These are phyloP conservation scores for Lerista edwardsae DNA, from an alignment of 2,797 vertebrate species.

Conservation along the genomic window DNA sequence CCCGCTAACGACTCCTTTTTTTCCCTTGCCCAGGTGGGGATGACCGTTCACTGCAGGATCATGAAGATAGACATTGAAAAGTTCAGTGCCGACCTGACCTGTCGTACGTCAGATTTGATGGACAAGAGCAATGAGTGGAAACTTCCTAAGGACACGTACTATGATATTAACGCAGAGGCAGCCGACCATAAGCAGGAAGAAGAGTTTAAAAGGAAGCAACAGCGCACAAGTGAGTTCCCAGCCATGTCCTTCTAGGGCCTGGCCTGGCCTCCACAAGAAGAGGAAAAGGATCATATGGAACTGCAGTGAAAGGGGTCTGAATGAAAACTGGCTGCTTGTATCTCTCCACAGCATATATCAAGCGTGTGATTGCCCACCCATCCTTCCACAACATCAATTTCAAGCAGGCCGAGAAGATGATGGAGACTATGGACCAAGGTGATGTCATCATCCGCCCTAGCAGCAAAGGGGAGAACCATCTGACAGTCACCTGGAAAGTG, in stretches of 20 bases:
- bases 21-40: slow-evolving; percentile 86
- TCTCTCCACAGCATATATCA: slow-evolving; percentile 89
- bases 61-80: slow-evolving; percentile 99
- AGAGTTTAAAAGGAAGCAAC: slow-evolving; percentile 95
- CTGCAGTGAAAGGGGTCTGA: not conserved
- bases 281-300: not conserved
- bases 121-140: slow-evolving; percentile 99
- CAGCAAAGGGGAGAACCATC: slow-evolving; percentile 97
- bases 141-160: slow-evolving; percentile 96
- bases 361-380: slow-evolving; percentile 97
- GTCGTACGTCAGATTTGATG: slow-evolving; percentile 94
- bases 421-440: slow-evolving; percentile 98
- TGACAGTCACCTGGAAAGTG: slow-evolving; percentile 99
- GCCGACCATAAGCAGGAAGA: slow-evolving; percentile 94
- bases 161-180: slow-evolving; percentile 94
- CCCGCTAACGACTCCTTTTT: slow-evolving; percentile 9
- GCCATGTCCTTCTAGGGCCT: too few relatives aligned
- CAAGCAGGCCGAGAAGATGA: slow-evolving; percentile 99
- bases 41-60: slow-evolving; percentile 98
- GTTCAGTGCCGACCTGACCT: slow-evolving; percentile 97
- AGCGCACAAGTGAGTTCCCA: slow-evolving; percentile 90
- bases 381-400: slow-evolving; percentile 99
- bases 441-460: slow-evolving; percentile 97
- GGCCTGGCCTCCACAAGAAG: too few relatives aligned
- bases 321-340: not conserved